phyloP scores from a whole-genome alignment of 2,888 invertebrate genomes.

The Altica lythri region DNA sequence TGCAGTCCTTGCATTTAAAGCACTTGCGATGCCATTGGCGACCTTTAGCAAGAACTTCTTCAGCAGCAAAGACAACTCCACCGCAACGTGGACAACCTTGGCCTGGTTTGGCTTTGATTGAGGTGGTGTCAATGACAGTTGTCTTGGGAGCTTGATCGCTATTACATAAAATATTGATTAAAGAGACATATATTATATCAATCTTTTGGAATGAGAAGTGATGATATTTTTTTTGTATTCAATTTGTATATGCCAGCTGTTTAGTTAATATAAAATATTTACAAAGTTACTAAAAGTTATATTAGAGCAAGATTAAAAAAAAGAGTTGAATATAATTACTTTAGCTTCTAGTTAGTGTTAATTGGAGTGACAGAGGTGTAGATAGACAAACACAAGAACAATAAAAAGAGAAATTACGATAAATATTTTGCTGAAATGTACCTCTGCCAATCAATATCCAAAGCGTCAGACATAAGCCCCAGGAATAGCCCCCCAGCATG shows the following conservation, averaged over 20 bases:
- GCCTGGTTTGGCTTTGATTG: slow-evolving; percentile 80
- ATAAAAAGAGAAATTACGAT: slow-evolving; percentile 22
- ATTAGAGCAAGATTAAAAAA: too few relatives aligned
- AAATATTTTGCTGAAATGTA: slow-evolving; percentile 51
- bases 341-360: too few relatives aligned
- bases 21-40: slow-evolving; percentile 92
- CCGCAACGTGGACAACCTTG: slow-evolving; percentile 90
- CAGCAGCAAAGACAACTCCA: slow-evolving; percentile 91
- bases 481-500: slow-evolving; percentile 86
- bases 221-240: too few relatives aligned
- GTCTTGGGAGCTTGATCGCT: slow-evolving; percentile 80
- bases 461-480: slow-evolving; percentile 84
- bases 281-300: too few relatives aligned
- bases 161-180: slow-evolving; percentile 24
- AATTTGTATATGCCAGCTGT: too few relatives aligned
- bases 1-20: slow-evolving; percentile 91
- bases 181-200: background rate
- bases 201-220: too few relatives aligned
- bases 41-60: slow-evolving; percentile 89
- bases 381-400: slow-evolving; percentile 23
- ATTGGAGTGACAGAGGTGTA: slow-evolving; percentile 34
- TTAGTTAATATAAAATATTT: too few relatives aligned
- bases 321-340: too few relatives aligned
- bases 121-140: slow-evolving; percentile 77
- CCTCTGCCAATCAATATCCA: slow-evolving; percentile 77